Evolutionary conservation across 2,888 invertebrate genomes (phyloP).

Genomic region (Digitonthophagus gazella): DNA sequence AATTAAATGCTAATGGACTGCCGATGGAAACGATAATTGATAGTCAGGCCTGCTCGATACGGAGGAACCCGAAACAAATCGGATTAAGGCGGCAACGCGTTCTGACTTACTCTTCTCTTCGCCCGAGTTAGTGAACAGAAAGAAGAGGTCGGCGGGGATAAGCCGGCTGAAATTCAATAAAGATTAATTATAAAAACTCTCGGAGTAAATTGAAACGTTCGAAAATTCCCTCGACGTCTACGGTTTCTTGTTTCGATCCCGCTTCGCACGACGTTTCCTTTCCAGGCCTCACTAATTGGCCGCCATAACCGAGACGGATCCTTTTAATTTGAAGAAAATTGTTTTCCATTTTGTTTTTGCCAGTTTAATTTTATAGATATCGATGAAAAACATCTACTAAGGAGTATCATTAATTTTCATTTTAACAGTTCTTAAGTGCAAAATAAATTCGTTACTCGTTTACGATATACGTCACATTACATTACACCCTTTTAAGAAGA

Average conservation of each 20-base stretch:
- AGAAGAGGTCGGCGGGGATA: not conserved
- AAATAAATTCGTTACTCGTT: too few species aligned
- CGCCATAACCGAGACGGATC: not conserved
- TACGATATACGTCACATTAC: too few species aligned
- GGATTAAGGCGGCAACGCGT: conserved; percentile 7
- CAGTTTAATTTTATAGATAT: not conserved
- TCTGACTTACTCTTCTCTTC: conserved; percentile 6
- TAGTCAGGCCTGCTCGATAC: conserved; percentile 3
- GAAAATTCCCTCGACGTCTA: not conserved
- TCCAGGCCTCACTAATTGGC: not conserved
- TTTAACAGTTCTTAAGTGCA: too few species aligned
- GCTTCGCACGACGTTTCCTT: not conserved
- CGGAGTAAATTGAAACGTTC: not conserved
- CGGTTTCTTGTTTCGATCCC: not conserved
- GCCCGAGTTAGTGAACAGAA: not conserved
- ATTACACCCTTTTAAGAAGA: not conserved
- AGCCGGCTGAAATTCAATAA: conserved; percentile 7
- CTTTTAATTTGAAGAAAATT: not conserved
- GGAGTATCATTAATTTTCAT: not conserved
- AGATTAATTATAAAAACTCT: conserved; percentile 5
- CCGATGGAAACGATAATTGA: conserved; percentile 17
- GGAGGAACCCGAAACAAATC: conserved; percentile 10
- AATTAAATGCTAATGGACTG: conserved; percentile 16
- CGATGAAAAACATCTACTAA: too few species aligned
- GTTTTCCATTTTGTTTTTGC: not conserved